Evolutionary conservation across 1,140 invertebrate species (phyloP).

Genomic region (Polypedilum vanderplanki): DNA sequence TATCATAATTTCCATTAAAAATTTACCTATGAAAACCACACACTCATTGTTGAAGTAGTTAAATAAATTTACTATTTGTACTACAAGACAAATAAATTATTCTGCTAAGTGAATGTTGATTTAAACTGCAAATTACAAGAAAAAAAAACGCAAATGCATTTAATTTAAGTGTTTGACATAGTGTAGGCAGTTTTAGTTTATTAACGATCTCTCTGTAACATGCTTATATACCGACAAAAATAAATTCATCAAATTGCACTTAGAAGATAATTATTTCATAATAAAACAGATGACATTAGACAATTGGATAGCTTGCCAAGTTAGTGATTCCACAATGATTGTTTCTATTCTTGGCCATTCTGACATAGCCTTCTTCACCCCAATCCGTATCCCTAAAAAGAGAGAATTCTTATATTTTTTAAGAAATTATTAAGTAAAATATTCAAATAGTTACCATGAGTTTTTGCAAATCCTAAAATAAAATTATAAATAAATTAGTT

Average conservation of each 20-base stretch:
- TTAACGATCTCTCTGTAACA: not conserved
- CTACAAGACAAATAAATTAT: too few species aligned
- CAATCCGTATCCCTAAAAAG: constrained; percentile 46
- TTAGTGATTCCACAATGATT: constrained; percentile 58
- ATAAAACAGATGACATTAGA: constrained; percentile 32
- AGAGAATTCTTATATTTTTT: not conserved
- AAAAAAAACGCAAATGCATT: too few species aligned
- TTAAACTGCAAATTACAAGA: too few species aligned
- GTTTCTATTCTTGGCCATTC: constrained; percentile 50
- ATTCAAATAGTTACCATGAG: not conserved
- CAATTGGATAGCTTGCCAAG: constrained; percentile 46
- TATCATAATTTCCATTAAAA: too few species aligned
- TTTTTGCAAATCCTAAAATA: constrained; percentile 21
- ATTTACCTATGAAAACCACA: too few species aligned
- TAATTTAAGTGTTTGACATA: not conserved
- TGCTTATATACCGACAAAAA: not conserved
- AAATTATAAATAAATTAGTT: too few species aligned
- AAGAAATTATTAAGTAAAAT: not conserved
- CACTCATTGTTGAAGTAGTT: too few species aligned
- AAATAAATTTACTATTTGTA: too few species aligned
- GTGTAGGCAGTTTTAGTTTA: constrained; percentile 11
- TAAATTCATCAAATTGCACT: not conserved
- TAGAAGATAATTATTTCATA: not conserved
- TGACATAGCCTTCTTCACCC: constrained; percentile 54
- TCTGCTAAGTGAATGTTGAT: too few species aligned